Base-by-base conservation (phyloP, 2,113 vertebrate species). In the Thymallus thymallus region DNA sequence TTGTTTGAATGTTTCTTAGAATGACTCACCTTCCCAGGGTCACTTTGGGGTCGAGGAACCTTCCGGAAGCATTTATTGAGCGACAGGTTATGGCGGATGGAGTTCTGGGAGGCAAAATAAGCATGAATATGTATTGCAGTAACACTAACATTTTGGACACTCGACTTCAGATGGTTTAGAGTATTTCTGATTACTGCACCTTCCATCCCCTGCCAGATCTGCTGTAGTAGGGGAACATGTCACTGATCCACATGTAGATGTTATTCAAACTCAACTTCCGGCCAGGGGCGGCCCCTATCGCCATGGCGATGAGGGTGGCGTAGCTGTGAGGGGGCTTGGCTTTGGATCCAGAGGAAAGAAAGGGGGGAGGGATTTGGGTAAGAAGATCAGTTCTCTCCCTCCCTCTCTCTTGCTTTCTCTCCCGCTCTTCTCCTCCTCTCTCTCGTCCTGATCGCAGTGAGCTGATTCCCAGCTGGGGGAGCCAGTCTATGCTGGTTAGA, bases 231-330 rank as follows among this genome's bases (percentile, higher is more conserved):
- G 97, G 96, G 77, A 96, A 98, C 20, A 94, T 95, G 80, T 98
- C 94, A 22, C 96, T 98, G 91, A 99, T 99, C 97, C 97, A 99
- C 77, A 95, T 97, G 89, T 99, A 99, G 80, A 99, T 99, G 88
- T 99, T 96, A 32, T 96, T 99, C 74, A 99, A 87, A 0, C 97
- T 99, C 93, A 98, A 91, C 90, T 96, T 96, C 92, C 93, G 95
- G 87, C 95, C 95, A 4, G 95, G 95, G 6, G 96, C 94, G 0
- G 96, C 95, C 51, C 94, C 94, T 89, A 99, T 99, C 66, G 97
- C 97, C 69, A 98, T 98, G 60, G 96, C 95, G 68, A 99, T 99
- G 77, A 99, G 92, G 10, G 95, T 97, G 86, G 97, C 97, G 0
- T 99, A 99, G 91, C 97, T 99, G 87, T 99, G 98, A 2, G 96